Percentiles rank a stretch among this genome's conserved stretches.
Conservation (phyloP, 2,797 vertebrate species). For the Chiloscyllium punctatum region DNA sequence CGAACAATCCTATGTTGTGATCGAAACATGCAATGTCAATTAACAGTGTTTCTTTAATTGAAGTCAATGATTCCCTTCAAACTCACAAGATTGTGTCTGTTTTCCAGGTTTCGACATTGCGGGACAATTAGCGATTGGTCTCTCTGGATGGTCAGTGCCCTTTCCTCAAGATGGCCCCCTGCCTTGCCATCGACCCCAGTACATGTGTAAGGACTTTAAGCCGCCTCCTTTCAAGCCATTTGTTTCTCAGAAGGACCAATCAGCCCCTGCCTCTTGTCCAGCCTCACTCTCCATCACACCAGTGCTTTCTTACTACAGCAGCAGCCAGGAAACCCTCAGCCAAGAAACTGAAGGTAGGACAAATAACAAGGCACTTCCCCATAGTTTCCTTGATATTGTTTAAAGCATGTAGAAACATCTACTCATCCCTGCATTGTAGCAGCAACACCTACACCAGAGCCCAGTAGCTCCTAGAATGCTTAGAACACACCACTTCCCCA, state of each 20-base stretch:
- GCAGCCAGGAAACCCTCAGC: slow-evolving; percentile 78
- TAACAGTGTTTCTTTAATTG: background rate
- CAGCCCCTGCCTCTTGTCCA: slow-evolving; percentile 73
- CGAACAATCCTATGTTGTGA: no score
- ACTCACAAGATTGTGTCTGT: background rate
- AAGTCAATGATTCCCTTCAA: background rate
- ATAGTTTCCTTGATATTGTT: slow-evolving; percentile 39
- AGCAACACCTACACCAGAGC: background rate
- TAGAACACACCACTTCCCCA: background rate
- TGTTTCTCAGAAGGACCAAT: slow-evolving; percentile 56
- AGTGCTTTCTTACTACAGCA: slow-evolving; percentile 64
- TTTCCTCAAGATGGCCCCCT: slow-evolving; percentile 51
- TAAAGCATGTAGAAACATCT: slow-evolving; percentile 30
- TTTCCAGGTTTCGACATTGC: slow-evolving; percentile 65
- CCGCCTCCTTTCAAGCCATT: slow-evolving; percentile 56
- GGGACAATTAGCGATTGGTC: slow-evolving; percentile 67
- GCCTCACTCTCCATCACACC: slow-evolving; percentile 79
- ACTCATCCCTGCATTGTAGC: background rate
- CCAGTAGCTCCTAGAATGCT: background rate
- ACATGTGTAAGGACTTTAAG: slow-evolving; percentile 55
- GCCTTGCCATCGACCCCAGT: slow-evolving; percentile 54
- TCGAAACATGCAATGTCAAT: background rate
- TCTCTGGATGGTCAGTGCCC: slow-evolving; percentile 73
- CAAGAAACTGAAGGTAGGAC: slow-evolving; percentile 68
- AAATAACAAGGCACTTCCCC: background rate